Base-by-base conservation (phyloP, 2,797 vertebrate genomes). In the Silurus lanzhouensis region DNA sequence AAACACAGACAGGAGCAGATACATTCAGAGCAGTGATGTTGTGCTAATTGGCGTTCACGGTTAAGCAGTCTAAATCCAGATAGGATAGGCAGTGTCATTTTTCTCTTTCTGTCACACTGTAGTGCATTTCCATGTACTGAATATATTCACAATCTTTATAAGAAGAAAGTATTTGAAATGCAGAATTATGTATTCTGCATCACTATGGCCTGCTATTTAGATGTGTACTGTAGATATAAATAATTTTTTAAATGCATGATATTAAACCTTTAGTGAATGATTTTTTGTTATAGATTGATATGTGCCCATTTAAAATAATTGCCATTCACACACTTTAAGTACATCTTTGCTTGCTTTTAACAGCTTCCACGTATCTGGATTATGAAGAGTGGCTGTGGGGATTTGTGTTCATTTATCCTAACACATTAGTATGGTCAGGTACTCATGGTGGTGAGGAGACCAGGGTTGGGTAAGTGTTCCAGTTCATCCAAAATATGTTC, bases 1-100 rank as follows among this genome's bases (percentile, higher is more conserved):
- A 83, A 71, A 64, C 76, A 48, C 22, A 85, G 86, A 89, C 25
- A 83, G 66, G 22, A 68, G 74, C 48, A 84, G 84, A 85, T 74
- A 74, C 68, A 48, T 86, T 83, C 66, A 64, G 68, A 71, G 82
- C 66, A 71, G 80, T 78, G 77, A 87, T 86, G 67, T 81, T 68
- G 78, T 25, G 55, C 79, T 83, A 52, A 88, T 84, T 88, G 76
- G 15, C 20, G 31, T 84, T 74, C 38, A 75, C 57, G 38, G 64
- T 38, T 71, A 67, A 55, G 71, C 17, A 19, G 17, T 68, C 17
- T 22, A 67, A 58, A 86, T 80, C 80, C 66, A 88, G 79, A 72
- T 19, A 67, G 44, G 77, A 84, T 12, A 44, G 61, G 19, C 81
- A 74, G 44, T 85, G 3, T 48, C 25, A 83, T 78, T 81, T 71